Evolutionary conservation across 2,113 vertebrate genomes (phyloP).

Genomic region (Sylvietta virens): DNA sequence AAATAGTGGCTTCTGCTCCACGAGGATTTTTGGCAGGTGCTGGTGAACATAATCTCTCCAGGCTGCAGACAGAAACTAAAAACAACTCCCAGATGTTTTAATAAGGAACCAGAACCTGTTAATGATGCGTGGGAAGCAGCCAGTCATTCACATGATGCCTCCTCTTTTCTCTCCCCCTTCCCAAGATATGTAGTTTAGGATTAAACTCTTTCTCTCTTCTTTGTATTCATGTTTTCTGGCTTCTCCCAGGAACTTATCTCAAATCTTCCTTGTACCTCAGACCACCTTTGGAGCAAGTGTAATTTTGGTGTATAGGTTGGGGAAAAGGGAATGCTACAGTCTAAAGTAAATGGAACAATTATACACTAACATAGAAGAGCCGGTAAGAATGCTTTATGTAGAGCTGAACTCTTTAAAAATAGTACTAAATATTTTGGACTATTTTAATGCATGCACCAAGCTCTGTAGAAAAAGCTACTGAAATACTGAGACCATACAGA

Average conservation of each 20-base stretch:
- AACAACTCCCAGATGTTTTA: not conserved
- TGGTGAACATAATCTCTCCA: not conserved
- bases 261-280: not conserved
- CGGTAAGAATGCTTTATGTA: not conserved
- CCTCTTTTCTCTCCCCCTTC: rapidly evolving
- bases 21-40: not conserved
- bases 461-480: not conserved
- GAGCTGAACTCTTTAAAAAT: not conserved
- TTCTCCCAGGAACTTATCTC: not conserved
- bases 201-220: not conserved
- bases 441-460: not conserved
- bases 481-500: not conserved
- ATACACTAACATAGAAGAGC: rapidly evolving
- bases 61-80: not conserved
- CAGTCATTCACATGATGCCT: not conserved
- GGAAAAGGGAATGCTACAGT: not conserved
- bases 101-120: not conserved
- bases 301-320: not conserved
- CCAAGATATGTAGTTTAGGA: not conserved
- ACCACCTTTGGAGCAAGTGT: not conserved
- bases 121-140: not conserved
- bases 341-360: not conserved
- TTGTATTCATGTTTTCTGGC: not conserved
- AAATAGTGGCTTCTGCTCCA: not conserved
- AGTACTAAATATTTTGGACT: not conserved